These are phyloP conservation scores for Vireo altiloquus DNA, from an alignment of 2,113 vertebrate genomes.

Conservation along the genomic window DNA sequence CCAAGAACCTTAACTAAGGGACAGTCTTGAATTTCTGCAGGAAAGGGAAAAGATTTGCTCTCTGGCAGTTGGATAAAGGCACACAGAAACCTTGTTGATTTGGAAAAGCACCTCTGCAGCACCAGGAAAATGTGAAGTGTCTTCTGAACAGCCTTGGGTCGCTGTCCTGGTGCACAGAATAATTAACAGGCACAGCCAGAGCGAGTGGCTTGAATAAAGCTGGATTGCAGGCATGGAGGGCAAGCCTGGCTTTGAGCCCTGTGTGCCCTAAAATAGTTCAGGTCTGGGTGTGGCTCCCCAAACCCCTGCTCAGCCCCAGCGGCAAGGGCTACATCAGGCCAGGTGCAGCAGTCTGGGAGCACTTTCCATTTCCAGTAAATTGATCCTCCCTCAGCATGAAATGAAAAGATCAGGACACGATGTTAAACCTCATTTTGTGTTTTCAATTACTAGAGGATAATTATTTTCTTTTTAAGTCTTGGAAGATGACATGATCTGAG, in stretches of 20 bases:
- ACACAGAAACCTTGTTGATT: background rate
- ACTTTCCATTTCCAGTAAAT: slow-evolving; percentile 48
- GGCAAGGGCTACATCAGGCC: background rate
- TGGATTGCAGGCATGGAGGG: background rate
- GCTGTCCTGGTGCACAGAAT: background rate
- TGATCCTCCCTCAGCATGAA: slow-evolving; percentile 45
- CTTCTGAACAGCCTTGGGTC: background rate
- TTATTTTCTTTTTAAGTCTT: slow-evolving; percentile 57
- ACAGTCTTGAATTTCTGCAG: background rate
- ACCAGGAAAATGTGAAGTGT: background rate
- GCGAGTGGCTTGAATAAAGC: background rate
- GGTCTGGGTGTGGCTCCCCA: background rate
- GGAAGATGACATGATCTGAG: slow-evolving; percentile 50
- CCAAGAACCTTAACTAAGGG: background rate
- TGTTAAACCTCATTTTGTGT: slow-evolving; percentile 52
- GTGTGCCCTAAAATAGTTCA: background rate
- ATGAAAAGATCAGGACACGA: slow-evolving; percentile 47
- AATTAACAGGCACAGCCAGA: background rate
- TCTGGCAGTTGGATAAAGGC: background rate
- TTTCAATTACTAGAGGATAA: slow-evolving; percentile 54
- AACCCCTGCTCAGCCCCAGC: background rate
- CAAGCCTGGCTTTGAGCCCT: background rate
- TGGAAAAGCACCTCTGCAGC: background rate
- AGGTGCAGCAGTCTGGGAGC: background rate
- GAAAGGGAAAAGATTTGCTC: background rate